A percentile compares a stretch with the other conserved stretches of the same genome.
These are phyloP conservation scores for Chaunax sp. DNA, from an alignment of 2,797 vertebrate species.

Conservation along the genomic window DNA sequence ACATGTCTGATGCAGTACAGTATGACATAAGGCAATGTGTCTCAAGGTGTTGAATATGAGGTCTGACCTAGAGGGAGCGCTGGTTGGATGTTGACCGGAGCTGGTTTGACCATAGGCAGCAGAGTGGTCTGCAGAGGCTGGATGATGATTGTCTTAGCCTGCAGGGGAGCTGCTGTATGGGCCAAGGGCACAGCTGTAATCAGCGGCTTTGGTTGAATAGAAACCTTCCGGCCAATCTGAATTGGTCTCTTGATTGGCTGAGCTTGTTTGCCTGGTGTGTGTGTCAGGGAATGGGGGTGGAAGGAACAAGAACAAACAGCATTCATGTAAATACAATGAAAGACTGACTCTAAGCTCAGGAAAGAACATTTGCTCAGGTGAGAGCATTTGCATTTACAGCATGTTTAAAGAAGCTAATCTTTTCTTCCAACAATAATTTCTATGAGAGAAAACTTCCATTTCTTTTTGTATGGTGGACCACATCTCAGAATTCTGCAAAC, in stretches of 20 bases:
- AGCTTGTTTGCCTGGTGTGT: constrained; percentile 75
- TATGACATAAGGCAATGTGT: background rate
- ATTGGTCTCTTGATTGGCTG: constrained; percentile 84
- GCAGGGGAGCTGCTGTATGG: constrained; percentile 80
- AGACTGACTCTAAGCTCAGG: background rate
- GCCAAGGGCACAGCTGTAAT: constrained; percentile 87
- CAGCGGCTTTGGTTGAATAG: constrained; percentile 91
- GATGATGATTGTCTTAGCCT: constrained; percentile 92
- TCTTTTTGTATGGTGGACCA: background rate
- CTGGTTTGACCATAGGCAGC: constrained; percentile 86
- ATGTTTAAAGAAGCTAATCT: background rate
- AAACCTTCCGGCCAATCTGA: constrained; percentile 85
- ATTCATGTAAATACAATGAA: background rate
- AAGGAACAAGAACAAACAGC: constrained; percentile 3
- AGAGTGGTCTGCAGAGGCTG: constrained; percentile 88
- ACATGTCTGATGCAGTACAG: constrained; percentile 15
- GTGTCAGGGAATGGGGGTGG: background rate
- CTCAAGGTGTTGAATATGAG: constrained; percentile 31
- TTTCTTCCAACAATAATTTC: background rate
- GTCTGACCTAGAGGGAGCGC: constrained; percentile 87
- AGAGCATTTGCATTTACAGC: background rate
- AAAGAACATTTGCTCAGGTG: background rate
- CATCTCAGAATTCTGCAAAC: constrained; percentile 7
- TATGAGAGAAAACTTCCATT: background rate
- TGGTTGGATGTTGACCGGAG: constrained; percentile 88